Conservation (phyloP, 2,113 vertebrate species). For the Megaceryle torquata region DNA sequence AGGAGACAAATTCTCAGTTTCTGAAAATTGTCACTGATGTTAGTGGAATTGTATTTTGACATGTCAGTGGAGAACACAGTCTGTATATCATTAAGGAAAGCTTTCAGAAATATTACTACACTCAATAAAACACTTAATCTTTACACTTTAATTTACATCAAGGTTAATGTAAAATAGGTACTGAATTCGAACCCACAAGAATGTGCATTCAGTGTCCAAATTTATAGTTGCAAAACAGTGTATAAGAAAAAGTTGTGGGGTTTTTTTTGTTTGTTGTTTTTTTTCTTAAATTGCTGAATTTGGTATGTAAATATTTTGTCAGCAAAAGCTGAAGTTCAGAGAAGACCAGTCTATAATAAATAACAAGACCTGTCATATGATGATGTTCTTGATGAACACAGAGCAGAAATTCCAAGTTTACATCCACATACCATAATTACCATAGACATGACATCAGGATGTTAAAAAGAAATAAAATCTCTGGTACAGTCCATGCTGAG, state of each 20-base stretch:
- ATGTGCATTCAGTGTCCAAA: not conserved
- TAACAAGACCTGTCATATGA: not conserved
- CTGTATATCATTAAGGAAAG: not conserved
- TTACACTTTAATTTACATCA: not conserved
- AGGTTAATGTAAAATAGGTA: not conserved
- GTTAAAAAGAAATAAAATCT: not conserved
- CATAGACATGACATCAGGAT: not conserved
- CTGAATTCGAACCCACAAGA: not conserved
- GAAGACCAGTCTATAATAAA: not conserved
- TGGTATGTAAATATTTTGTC: not conserved
- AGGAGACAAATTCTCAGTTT: not conserved
- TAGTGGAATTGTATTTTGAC: not conserved
- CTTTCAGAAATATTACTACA: not conserved
- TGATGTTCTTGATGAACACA: not conserved
- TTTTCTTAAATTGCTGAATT: not conserved
- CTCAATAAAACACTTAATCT: not conserved
- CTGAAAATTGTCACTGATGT: not conserved
- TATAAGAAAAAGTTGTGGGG: not conserved
- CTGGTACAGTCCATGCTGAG: not conserved
- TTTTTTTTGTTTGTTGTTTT: not conserved
- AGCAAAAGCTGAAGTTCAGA: not conserved
- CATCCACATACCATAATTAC: not conserved
- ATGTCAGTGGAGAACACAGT: not conserved
- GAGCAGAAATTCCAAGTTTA: not conserved
- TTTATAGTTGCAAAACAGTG: not conserved